A percentile compares a stretch with the other conserved stretches of the same genome.
Conservation (phyloP, 2,888 invertebrate genomes). For the Dimorphilus gyrociliatus region DNA sequence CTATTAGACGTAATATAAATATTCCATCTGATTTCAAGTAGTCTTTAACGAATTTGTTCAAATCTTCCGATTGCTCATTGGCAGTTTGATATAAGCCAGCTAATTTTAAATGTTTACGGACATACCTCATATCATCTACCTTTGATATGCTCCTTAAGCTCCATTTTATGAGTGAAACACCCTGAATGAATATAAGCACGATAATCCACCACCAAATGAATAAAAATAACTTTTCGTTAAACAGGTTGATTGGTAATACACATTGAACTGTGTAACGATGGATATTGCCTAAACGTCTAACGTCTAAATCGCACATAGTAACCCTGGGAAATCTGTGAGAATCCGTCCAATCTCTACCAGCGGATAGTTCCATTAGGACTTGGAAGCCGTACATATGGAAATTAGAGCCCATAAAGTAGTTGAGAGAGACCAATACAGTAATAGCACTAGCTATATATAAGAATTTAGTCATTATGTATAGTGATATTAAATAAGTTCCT, state of each 20-base stretch:
- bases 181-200: slow-evolving; percentile 35
- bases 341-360: slow-evolving; percentile 31
- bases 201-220: slow-evolving; percentile 43
- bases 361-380: slow-evolving; percentile 38
- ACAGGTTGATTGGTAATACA: slow-evolving; percentile 28
- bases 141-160: slow-evolving; percentile 12
- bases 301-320: slow-evolving; percentile 37
- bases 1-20: slow-evolving; percentile 34
- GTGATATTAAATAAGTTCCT: slow-evolving; percentile 39
- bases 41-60: slow-evolving; percentile 30
- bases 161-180: slow-evolving; percentile 38
- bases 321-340: slow-evolving; percentile 34
- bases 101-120: slow-evolving; percentile 13
- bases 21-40: slow-evolving; percentile 35
- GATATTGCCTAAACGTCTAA: slow-evolving; percentile 28
- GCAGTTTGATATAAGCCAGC: too few species aligned
- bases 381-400: slow-evolving; percentile 38
- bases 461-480: slow-evolving; percentile 39
- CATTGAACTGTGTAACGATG: slow-evolving; percentile 39
- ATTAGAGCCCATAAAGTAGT: slow-evolving; percentile 37
- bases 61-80: too few species aligned
- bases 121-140: background rate
- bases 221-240: slow-evolving; percentile 33
- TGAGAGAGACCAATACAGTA: slow-evolving; percentile 39
- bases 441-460: slow-evolving; percentile 37